Conservation (phyloP, 2,797 vertebrate genomes). For the Spheniscus humboldti region DNA sequence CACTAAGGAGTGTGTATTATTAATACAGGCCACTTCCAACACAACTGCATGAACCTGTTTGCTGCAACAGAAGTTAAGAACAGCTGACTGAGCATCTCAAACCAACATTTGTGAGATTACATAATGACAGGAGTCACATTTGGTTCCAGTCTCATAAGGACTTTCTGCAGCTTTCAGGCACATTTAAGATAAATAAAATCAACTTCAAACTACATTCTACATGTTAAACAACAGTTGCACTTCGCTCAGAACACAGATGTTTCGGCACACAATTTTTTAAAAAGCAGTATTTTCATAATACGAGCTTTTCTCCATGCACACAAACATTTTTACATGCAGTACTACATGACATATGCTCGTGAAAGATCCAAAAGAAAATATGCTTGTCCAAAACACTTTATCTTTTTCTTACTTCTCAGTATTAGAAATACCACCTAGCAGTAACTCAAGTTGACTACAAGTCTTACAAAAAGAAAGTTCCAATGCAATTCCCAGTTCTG, state of each 20-base stretch:
- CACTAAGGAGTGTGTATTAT: neutral
- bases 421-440: conserved; percentile 11
- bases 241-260: conserved; percentile 36
- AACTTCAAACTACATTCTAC: conserved; percentile 30
- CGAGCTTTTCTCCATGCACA: conserved; percentile 59
- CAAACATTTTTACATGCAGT: conserved; percentile 58
- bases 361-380: neutral
- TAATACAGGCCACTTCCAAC: neutral
- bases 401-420: conserved; percentile 16
- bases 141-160: neutral
- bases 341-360: conserved; percentile 25
- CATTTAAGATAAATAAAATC: neutral
- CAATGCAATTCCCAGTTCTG: conserved; percentile 24
- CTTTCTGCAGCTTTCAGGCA: conserved; percentile 33
- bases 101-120: neutral
- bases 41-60: neutral
- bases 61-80: neutral
- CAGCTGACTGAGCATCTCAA: neutral
- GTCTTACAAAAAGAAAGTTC: conserved; percentile 6
- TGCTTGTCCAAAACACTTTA: conserved; percentile 11
- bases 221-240: conserved; percentile 33
- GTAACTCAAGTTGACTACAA: neutral
- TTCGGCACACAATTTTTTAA: conserved; percentile 20
- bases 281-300: conserved; percentile 7
- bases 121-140: neutral